A percentile compares a stretch with the other conserved stretches of the same genome.
phyloP scores from a whole-genome alignment of 2,113 vertebrate species.

The Lycaon pictus region DNA sequence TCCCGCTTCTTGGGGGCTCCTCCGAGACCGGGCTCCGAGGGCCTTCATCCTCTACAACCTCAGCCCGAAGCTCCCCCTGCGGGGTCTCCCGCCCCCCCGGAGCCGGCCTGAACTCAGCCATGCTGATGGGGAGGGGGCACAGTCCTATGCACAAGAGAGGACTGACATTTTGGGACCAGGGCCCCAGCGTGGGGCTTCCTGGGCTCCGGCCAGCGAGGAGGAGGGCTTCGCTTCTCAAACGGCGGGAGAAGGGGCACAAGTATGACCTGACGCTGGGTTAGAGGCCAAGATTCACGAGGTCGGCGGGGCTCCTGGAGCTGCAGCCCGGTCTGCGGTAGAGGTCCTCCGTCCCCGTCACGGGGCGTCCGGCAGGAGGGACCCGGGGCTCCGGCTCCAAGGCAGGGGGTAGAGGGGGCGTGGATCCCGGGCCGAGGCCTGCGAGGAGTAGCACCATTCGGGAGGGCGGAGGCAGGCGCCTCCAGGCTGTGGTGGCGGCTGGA shows the following conservation, averaged over 20 bases:
- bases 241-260: neutral
- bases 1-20: constrained; percentile 39
- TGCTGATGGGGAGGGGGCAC: constrained; percentile 63
- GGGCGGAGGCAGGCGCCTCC: constrained; percentile 69
- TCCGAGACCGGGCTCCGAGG: constrained; percentile 53
- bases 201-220: neutral
- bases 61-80: constrained; percentile 79
- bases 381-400: constrained; percentile 43
- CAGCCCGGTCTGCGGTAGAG: neutral
- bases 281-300: neutral
- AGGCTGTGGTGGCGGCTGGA: constrained; percentile 47
- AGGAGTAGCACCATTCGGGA: constrained; percentile 80
- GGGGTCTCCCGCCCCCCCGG: constrained; percentile 80
- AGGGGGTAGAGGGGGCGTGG: constrained; percentile 58
- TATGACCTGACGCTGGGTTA: neutral
- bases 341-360: neutral
- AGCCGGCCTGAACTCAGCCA: constrained; percentile 78
- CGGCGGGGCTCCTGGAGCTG: neutral
- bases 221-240: neutral
- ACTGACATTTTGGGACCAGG: constrained; percentile 72
- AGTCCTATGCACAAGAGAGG: constrained; percentile 71
- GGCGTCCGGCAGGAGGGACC: constrained; percentile 39
- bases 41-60: constrained; percentile 76
- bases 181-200: constrained; percentile 58
- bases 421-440: constrained; percentile 69